Percentiles rank a stretch among this genome's conserved stretches.
These are phyloP conservation scores for Amblyjoppa proteus DNA, from an alignment of 2,888 invertebrate species.

Conservation along the genomic window DNA sequence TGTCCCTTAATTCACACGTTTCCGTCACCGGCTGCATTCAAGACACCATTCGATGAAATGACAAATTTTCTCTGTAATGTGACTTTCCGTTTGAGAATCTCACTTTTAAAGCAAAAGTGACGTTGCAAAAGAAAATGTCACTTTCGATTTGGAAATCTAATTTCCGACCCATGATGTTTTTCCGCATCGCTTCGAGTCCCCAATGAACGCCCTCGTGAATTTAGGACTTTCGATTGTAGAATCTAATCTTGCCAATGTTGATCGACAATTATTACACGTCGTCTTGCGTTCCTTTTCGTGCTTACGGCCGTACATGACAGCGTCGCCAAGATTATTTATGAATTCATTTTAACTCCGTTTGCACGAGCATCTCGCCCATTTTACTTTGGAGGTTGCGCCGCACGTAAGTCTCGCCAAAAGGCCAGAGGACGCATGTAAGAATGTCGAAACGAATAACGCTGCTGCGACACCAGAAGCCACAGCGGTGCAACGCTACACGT, in stretches of 20 bases:
- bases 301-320: not conserved
- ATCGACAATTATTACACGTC: not conserved
- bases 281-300: not conserved
- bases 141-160: too few species aligned
- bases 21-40: not conserved
- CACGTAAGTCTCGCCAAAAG: conserved; percentile 14
- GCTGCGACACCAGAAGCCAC: not conserved
- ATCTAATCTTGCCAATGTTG: not conserved
- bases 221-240: not conserved
- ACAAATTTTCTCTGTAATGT: too few species aligned
- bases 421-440: conserved; percentile 12
- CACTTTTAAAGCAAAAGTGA: too few species aligned
- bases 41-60: too few species aligned
- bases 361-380: conserved; percentile 6
- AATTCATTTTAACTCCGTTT: conserved; percentile 12
- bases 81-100: too few species aligned
- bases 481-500: not conserved
- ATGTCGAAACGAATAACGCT: conserved; percentile 9
- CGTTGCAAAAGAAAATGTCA: too few species aligned
- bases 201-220: too few species aligned
- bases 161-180: too few species aligned
- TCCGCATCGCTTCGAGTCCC: too few species aligned
- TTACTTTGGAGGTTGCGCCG: not conserved
- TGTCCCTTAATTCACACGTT: too few species aligned
- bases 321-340: not conserved